These are phyloP conservation scores for Orientallactaga bullata DNA, from an alignment of 2,113 vertebrate species.

Conservation along the genomic window DNA sequence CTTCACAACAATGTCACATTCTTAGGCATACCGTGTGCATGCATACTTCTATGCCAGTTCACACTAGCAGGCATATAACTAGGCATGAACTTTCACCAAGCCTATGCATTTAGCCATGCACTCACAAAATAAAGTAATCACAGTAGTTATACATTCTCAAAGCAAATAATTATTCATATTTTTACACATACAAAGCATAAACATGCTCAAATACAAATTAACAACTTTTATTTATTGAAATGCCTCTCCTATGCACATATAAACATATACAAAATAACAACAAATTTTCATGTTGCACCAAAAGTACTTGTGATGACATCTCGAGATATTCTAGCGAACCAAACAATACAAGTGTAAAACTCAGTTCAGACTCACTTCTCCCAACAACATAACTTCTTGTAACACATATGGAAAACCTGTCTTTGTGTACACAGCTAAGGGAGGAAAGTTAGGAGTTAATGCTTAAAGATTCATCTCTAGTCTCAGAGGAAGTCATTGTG, in stretches of 20 bases:
- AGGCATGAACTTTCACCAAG: too few relatives aligned
- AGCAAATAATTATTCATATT: too few relatives aligned
- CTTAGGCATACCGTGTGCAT: background rate
- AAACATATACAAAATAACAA: background rate
- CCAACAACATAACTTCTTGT: background rate
- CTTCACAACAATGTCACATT: background rate
- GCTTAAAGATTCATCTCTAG: background rate
- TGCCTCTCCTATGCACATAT: background rate
- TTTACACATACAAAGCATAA: too few relatives aligned
- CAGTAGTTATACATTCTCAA: too few relatives aligned
- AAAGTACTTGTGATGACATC: background rate
- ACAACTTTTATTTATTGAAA: background rate
- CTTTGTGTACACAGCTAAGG: background rate
- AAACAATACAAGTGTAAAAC: background rate
- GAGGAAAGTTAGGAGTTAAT: conserved; percentile 47
- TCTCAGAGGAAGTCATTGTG: conserved; percentile 46
- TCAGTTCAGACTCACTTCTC: background rate
- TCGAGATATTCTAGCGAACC: background rate
- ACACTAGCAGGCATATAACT: too few relatives aligned
- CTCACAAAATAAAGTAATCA: too few relatives aligned
- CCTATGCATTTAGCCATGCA: too few relatives aligned
- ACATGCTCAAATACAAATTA: too few relatives aligned
- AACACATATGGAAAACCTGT: background rate
- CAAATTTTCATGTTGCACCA: background rate
- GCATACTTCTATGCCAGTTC: too few relatives aligned